Percentiles rank a stretch among this genome's conserved stretches.
These are phyloP conservation scores for Trissoscelio sp. DNA, from an alignment of 2,888 invertebrate genomes.

Conservation along the genomic window DNA sequence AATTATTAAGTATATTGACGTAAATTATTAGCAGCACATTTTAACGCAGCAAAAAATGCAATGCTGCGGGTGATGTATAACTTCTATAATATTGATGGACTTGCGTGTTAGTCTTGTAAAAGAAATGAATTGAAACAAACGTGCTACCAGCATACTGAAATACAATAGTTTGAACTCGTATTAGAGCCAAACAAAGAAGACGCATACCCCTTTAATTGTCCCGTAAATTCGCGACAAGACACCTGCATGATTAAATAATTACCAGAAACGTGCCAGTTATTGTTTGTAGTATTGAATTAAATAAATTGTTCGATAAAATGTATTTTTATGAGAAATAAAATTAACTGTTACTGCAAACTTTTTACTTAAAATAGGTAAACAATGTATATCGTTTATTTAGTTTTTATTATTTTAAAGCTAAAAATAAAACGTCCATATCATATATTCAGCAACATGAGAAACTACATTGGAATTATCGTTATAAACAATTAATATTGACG, in stretches of 20 bases:
- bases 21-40: slow-evolving; percentile 1
- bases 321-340: too few relatives aligned
- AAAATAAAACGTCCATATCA: too few relatives aligned
- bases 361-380: too few relatives aligned
- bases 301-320: too few relatives aligned
- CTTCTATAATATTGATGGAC: slow-evolving; percentile 39
- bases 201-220: background rate
- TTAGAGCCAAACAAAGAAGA: slow-evolving; percentile 21
- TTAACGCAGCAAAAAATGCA: slow-evolving; percentile 24
- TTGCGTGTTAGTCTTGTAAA: slow-evolving; percentile 41
- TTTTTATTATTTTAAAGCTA: too few relatives aligned
- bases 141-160: slow-evolving; percentile 62
- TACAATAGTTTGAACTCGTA: slow-evolving; percentile 49
- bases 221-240: slow-evolving; percentile 1
- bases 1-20: too few relatives aligned
- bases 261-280: slow-evolving; percentile 15
- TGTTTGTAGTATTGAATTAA: background rate
- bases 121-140: slow-evolving; percentile 46
- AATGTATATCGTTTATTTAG: too few relatives aligned
- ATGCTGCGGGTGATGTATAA: slow-evolving; percentile 55
- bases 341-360: too few relatives aligned
- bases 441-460: too few relatives aligned
- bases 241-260: slow-evolving; percentile 38
- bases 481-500: too few relatives aligned
- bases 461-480: too few relatives aligned